Percentiles rank a stretch among this genome's conserved stretches.
phyloP scores from a whole-genome alignment of 2,797 vertebrate genomes.

The Synaphobranchus kaupii region DNA sequence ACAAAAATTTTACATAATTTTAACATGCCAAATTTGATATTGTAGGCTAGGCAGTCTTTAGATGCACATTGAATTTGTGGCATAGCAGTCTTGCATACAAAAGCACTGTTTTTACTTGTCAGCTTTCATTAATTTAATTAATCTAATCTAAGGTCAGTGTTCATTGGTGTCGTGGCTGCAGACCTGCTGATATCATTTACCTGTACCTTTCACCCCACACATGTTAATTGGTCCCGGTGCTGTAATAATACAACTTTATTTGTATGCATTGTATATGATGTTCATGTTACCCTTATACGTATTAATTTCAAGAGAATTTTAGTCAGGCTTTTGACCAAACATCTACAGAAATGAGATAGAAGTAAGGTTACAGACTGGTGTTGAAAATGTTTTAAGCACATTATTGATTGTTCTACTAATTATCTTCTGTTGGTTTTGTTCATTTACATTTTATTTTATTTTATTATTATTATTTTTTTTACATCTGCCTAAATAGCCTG shows the following conservation, averaged over 20 bases:
- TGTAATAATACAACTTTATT: neutral
- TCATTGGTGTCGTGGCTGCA: neutral
- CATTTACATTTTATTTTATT: too few relatives aligned
- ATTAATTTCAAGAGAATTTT: neutral
- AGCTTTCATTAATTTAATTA: too few relatives aligned
- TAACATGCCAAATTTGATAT: neutral
- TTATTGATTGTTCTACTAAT: neutral
- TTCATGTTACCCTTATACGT: neutral
- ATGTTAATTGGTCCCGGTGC: neutral
- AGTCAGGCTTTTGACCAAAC: neutral
- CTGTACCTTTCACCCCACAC: neutral
- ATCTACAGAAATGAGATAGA: conserved; percentile 41
- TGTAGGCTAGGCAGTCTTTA: neutral
- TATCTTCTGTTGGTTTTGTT: neutral
- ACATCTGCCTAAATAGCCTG: neutral
- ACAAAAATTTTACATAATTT: too few relatives aligned
- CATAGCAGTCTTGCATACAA: neutral
- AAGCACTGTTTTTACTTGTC: neutral
- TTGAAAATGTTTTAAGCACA: conserved; percentile 20
- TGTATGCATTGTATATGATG: neutral
- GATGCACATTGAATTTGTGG: neutral
- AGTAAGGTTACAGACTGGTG: conserved; percentile 42
- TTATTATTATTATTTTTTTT: too few relatives aligned
- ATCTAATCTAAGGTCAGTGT: too few relatives aligned
- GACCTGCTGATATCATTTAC: neutral